Conservation (phyloP, 2,888 invertebrate genomes). For the Alviniconcha strummeri region DNA sequence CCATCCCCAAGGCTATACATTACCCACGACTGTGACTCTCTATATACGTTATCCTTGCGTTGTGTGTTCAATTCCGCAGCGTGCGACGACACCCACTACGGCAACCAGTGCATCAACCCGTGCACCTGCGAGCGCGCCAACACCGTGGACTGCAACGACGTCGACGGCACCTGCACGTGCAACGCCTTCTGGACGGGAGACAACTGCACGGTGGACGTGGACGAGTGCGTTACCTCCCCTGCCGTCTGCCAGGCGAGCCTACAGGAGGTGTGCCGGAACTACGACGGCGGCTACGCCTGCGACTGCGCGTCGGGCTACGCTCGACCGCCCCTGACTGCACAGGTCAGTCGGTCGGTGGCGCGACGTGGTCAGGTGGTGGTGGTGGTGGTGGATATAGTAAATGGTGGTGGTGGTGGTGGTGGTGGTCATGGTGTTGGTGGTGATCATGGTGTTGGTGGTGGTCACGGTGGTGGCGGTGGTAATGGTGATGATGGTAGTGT, state of each 20-base stretch:
- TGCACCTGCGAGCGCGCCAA: conserved; percentile 38
- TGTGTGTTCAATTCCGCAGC: conserved; percentile 7
- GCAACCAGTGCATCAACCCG: conserved; percentile 25
- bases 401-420: too few species aligned
- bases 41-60: too few species aligned
- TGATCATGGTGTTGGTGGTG: too few species aligned
- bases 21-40: too few species aligned
- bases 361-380: too few species aligned
- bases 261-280: background rate
- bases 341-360: background rate
- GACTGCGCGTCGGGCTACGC: conserved; percentile 22
- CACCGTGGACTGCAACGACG: conserved; percentile 31
- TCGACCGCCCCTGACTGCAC: conserved; percentile 9
- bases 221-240: conserved; percentile 27
- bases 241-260: background rate
- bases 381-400: too few species aligned
- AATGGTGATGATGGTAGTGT: too few species aligned
- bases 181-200: conserved; percentile 35
- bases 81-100: conserved; percentile 35
- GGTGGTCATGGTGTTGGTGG: too few species aligned
- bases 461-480: too few species aligned
- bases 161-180: conserved; percentile 36
- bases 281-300: conserved; percentile 11
- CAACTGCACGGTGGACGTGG: conserved; percentile 31
- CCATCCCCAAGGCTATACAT: too few species aligned